Conservation (phyloP, 2,113 vertebrate genomes). For the Onychostruthus taczanowskii region DNA sequence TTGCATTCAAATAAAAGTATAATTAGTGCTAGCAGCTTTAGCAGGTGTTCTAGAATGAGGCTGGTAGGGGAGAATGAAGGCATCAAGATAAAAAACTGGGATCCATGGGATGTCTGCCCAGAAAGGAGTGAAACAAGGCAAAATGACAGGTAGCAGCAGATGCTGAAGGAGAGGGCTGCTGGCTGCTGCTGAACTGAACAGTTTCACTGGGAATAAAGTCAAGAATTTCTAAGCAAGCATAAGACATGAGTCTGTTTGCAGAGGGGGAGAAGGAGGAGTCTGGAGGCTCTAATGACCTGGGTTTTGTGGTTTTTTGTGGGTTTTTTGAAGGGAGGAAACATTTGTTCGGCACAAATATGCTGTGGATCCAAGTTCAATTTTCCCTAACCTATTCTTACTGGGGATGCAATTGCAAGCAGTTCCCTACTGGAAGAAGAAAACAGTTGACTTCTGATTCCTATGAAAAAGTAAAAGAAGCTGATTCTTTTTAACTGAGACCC, state of each 20-base stretch:
- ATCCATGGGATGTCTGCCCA: neutral
- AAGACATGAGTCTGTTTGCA: neutral
- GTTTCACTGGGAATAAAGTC: neutral
- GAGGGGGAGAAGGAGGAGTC: neutral
- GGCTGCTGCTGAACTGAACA: neutral
- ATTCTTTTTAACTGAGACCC: neutral
- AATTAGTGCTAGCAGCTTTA: conserved; percentile 10
- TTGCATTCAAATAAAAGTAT: neutral
- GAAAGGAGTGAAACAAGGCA: neutral
- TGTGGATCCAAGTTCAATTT: neutral
- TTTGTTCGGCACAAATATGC: neutral
- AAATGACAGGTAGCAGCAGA: conserved; percentile 15
- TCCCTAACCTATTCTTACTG: neutral
- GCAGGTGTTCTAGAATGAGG: neutral
- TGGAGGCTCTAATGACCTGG: neutral
- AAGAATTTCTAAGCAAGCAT: neutral
- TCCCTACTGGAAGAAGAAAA: neutral
- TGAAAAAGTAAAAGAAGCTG: neutral
- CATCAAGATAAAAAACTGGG: neutral
- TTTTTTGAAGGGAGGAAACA: neutral
- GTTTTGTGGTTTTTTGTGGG: fast-evolving
- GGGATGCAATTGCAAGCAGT: neutral
- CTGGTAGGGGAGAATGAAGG: neutral
- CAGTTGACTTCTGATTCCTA: neutral
- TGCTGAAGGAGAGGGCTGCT: neutral